phyloP scores from a whole-genome alignment of 1,140 invertebrate genomes.

The Neotoxoptera formosana region DNA sequence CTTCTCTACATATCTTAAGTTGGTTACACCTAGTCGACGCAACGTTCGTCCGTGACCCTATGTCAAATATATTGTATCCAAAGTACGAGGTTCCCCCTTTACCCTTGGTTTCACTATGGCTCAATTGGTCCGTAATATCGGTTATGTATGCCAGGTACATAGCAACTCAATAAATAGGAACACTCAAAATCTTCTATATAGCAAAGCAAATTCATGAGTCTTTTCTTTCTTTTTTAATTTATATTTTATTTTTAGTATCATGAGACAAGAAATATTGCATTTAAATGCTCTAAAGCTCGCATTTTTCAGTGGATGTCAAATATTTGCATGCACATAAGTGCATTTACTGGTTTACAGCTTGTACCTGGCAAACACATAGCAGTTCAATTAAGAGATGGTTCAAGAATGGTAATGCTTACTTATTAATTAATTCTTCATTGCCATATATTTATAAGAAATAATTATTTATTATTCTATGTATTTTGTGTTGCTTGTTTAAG shows the following conservation, averaged over 20 bases:
- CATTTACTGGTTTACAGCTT: neutral
- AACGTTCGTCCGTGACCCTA: no score
- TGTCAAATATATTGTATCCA: no score
- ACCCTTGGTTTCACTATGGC: no score
- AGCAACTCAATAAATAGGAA: no score
- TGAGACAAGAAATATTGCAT: neutral
- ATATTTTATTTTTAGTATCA: slow-evolving; percentile 20
- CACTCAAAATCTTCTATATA: no score
- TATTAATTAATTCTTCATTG: neutral
- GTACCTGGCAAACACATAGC: neutral
- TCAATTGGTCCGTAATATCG: no score
- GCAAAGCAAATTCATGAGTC: no score
- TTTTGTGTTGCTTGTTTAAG: neutral
- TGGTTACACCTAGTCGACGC: no score
- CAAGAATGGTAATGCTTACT: neutral
- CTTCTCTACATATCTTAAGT: no score
- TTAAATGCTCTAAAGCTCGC: slow-evolving; percentile 22
- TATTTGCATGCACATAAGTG: neutral
- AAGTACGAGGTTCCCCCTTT: no score
- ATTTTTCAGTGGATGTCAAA: slow-evolving; percentile 48
- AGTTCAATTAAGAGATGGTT: slow-evolving; percentile 29
- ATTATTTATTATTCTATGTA: neutral
- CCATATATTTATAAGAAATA: neutral
- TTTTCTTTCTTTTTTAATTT: no score
- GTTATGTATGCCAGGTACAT: no score